Base-by-base conservation (phyloP, 2,113 vertebrate species). In the Tympanuchus pallidicinctus region DNA sequence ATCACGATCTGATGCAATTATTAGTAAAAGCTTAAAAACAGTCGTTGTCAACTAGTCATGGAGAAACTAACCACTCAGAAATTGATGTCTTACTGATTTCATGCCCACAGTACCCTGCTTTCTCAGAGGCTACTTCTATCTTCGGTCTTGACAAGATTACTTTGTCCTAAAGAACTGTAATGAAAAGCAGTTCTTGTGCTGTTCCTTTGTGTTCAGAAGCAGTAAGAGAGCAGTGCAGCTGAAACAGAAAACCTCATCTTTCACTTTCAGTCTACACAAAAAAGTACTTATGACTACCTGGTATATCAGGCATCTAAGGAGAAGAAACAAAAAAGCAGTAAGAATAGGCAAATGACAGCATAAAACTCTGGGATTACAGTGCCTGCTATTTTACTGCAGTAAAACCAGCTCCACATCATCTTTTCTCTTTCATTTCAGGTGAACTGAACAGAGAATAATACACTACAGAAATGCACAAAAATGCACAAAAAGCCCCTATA, bases 401-500 rank as follows among this genome's bases (percentile, higher is more conserved):
- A 67, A 42, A 76, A 47, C 11, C n/a, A 34, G 9, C 40, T 64
- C 60, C 34, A 54, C 17, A 50, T 1, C 5, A 28, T 54, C 59
- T 10, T 67, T 82, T 3, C 6, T 73, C 25, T 15, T 52, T 21
- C 47, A 45, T 61, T 86, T 89, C 73, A 69, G 43, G 13, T 74
- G n/a, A 82, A 63, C 21, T 17, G 45, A 66, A 21, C 17, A 56
- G 47, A 76, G n/a, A 47, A 67, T 54, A 43, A 17, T 25, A 40
- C 24, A 17, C 2, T 13, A 13, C 11, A 81, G 36, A 67, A 86
- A 66, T 1, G 3, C 45, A 38, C 11, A 11, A 10, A 24, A 43
- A 27, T 32, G 13, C 27, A 15, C 3, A 0, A 0, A 82, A 52
- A 4, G 11, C 56, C 20, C 6, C 27, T 30, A 42, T 0, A 8